Evolutionary conservation across 2,888 invertebrate species (phyloP).

Genomic region (Drosophila anceps): DNA sequence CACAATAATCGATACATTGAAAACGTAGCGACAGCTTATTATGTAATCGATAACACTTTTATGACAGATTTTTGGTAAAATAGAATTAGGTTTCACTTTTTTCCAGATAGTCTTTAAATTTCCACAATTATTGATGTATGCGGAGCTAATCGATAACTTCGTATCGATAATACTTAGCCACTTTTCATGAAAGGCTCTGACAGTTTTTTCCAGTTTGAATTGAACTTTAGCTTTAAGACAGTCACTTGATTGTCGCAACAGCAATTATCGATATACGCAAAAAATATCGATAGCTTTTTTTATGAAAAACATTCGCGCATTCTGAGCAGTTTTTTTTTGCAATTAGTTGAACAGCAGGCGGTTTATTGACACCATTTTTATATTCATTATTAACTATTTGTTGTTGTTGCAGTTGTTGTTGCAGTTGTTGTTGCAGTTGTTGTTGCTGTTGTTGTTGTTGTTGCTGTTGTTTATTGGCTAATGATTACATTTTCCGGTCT

Average conservation of each 20-base stretch:
- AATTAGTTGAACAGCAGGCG: conserved; percentile 43
- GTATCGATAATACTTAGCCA: not conserved
- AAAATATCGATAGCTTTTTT: conserved; percentile 5
- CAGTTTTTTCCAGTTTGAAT: not conserved
- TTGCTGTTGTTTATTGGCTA: conserved; percentile 38
- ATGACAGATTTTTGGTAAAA: not conserved
- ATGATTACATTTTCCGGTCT: conserved; percentile 70
- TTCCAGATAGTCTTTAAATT: too few species aligned
- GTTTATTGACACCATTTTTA: conserved; percentile 43
- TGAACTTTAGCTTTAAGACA: not conserved
- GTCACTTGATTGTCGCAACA: not conserved
- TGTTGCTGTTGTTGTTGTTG: conserved; percentile 1
- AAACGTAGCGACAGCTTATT: not conserved
- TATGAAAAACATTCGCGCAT: not conserved
- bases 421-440: conserved; percentile 2
- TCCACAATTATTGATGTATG: not conserved
- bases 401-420: conserved; percentile 9
- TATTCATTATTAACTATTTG: conserved; percentile 1
- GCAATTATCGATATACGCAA: not conserved
- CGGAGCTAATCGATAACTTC: not conserved
- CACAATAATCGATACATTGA: not conserved
- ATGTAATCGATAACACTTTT: not conserved
- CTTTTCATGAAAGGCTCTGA: not conserved
- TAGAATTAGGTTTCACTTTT: not conserved
- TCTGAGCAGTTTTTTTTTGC: conserved; percentile 27